phyloP scores from a whole-genome alignment of 23 tunicate genomes.

The Diplosoma virens region DNA sequence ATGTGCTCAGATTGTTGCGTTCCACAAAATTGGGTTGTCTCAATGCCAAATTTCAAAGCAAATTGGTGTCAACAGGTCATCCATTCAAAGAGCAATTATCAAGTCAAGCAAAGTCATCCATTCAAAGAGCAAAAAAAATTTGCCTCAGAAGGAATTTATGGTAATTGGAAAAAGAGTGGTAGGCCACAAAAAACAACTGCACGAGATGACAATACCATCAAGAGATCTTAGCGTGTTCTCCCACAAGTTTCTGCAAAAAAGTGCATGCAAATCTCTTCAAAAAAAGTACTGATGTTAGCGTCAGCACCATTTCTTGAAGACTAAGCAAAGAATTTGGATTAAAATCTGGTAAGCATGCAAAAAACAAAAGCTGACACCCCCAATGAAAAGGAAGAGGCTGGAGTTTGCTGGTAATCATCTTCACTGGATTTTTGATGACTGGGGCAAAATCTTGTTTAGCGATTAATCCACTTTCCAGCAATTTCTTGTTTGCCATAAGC shows the following conservation, averaged over 20 bases:
- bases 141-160: not conserved
- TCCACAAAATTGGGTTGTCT: conserved; percentile 30
- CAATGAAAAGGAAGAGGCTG: conserved; percentile 11
- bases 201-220: conserved; percentile 36
- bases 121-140: conserved; percentile 19
- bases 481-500: conserved; percentile 8
- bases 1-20: conserved; percentile 8
- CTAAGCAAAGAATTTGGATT: conserved; percentile 23
- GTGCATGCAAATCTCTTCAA: conserved; percentile 4
- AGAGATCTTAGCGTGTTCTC: conserved; percentile 22
- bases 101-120: too few species aligned
- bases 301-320: conserved; percentile 5
- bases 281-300: conserved; percentile 4
- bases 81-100: too few species aligned
- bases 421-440: conserved; percentile 19
- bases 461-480: conserved; percentile 32
- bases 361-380: conserved; percentile 21
- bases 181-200: conserved; percentile 24
- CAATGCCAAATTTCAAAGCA: not conserved
- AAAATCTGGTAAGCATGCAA: conserved; percentile 24
- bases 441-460: conserved; percentile 15
- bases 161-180: conserved; percentile 12
- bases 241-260: conserved; percentile 39
- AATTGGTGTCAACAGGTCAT: conserved; percentile 18
- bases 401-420: conserved; percentile 17